These are phyloP conservation scores for Ahaetulla prasina DNA, from an alignment of 2,113 vertebrate genomes.

Conservation along the genomic window DNA sequence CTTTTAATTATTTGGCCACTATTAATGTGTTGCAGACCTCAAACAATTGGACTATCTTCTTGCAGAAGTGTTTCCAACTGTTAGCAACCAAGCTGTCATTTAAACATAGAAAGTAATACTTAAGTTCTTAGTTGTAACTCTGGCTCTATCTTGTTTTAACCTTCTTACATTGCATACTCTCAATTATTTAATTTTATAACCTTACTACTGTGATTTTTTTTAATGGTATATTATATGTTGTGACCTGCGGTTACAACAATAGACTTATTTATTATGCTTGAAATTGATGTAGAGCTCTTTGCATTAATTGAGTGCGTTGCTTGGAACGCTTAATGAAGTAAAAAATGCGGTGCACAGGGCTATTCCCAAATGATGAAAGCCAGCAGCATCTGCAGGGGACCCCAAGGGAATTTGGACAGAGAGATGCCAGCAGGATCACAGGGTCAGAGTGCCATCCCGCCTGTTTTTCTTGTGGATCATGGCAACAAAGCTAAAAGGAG, in stretches of 20 bases:
- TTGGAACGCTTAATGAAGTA: not conserved
- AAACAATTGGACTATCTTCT: not conserved
- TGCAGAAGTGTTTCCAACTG: not conserved
- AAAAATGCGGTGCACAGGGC: not conserved
- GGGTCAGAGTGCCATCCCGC: not conserved
- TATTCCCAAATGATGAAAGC: not conserved
- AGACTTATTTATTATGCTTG: not conserved
- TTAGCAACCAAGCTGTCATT: not conserved
- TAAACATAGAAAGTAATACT: not conserved
- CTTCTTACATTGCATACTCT: not conserved
- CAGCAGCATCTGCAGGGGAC: not conserved
- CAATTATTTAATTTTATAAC: not conserved
- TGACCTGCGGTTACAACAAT: not conserved
- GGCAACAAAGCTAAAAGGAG: not conserved
- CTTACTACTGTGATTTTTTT: not conserved
- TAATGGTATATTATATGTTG: not conserved
- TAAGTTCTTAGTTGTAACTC: not conserved
- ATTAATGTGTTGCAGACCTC: not conserved
- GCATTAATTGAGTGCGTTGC: too few species aligned
- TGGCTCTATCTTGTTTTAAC: not conserved
- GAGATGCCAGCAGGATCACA: not conserved
- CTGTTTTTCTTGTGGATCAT: not conserved
- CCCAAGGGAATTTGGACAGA: not conserved
- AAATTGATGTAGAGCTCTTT: not conserved
- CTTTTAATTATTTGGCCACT: not conserved